Evolutionary conservation across 2,888 invertebrate genomes (phyloP), one percentile per base, ranked within the genome.

Genomic region (Agrochola lota): DNA sequence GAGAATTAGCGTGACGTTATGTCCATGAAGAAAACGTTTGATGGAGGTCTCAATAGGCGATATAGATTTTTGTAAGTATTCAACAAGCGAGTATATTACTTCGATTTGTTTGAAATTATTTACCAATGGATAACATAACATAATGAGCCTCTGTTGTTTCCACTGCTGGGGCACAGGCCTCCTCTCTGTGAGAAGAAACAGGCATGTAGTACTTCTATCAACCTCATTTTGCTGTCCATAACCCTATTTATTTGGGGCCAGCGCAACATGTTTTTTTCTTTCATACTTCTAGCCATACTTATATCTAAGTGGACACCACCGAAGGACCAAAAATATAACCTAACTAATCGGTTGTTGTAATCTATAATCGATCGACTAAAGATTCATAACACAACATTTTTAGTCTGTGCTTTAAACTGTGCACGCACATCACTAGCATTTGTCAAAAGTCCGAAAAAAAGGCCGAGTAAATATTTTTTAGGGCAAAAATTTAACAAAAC

Each of bases 391-490:
- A 9, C 6, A 23, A 12, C 0, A 40, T 74, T 52, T 73, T 52
- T 74, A 69, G 23, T 74, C 80, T 86, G 84, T 81, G 57, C 23
- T 23, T 0, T 3, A 55, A 62, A n/a, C n/a, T 17, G 55, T 40
- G 17, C 7, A 20, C 2, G 62, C 0, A 35, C 88, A 80, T 68
- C 88, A 80, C 87, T 87, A 79, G 49, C 15, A 74, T 23, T 80
- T 85, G 90, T 89, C 89, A 90, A 89, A 78, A 71, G 46, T 77
- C 62, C 59, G 66, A 85, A 87, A 88, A 88, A 87, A 85, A 81
- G 74, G 57, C 70, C 68, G 68, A 80, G 90, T 90, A 91, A 91
- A 91, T 90, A 89, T 89, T 90, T 91, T 91, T 89, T 82, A 67
- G 71, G 49, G n/a, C 70, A 77, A 74, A 62, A 71, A 75, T 74